Evolutionary conservation across 1,140 invertebrate genomes (phyloP), one percentile per base, ranked within the genome.

Genomic region (Dryas iulia): DNA sequence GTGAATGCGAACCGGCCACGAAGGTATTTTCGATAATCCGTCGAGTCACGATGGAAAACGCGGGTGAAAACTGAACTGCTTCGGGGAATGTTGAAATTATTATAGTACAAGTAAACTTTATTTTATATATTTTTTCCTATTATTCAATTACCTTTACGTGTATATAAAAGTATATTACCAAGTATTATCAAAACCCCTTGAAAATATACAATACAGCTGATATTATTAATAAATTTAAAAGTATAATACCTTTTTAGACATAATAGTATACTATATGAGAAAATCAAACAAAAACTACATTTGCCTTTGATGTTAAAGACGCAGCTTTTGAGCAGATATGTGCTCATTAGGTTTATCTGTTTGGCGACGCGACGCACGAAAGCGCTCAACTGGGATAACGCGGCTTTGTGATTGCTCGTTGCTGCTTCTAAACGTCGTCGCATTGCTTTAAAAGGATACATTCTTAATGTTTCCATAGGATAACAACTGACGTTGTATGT

Each of bases 1-100:
- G 81, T 82, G 86, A 82, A 88, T 87, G 82, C 82, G 84, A 79
- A 79, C 69, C 69, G 80, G 60, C 61, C 47, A 28, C 64, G 74
- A 78, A 81, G 84, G 84, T 87, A 84, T 83, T 83, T 82, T 81
- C 52, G 11, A 76, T 64, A 77, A 78, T 83, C 60, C 39, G 84
- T 68, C 64, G 63, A 78, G 84, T 91, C 89, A 91, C 72, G 72
- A 30, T 60, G 69, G 30, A 57, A 26, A 53, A 31, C 25, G 39
- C 57, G 62, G 62, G 52, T 57, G 58, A 24, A 30, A 31, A 24
- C 52, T 31, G 61, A 52, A n/a, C 10, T 47, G 25, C 52, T 25
- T 47, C 18, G 14, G 39, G 18, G n/a, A 47, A 47, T 47, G 39
- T 47, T 18, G 14, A 47, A 47, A 47, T 47, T 47, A 21, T 47